These are phyloP conservation scores for Vanacampus margaritifer DNA, from an alignment of 2,113 vertebrate genomes.

Conservation along the genomic window DNA sequence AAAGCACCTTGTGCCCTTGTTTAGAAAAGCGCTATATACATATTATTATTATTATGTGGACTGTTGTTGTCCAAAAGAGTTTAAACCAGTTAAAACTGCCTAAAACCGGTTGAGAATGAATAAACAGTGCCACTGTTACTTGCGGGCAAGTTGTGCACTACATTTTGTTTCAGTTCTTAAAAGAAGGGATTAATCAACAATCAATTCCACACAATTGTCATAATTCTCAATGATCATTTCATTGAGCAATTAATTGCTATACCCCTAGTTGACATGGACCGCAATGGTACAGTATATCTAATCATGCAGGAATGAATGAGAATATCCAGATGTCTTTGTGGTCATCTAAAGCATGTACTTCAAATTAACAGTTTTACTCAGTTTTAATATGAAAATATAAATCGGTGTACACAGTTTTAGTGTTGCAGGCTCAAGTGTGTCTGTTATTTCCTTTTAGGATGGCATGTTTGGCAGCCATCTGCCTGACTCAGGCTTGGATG, in stretches of 20 bases:
- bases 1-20: too few species aligned
- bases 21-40: too few species aligned
- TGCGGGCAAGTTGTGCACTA: too few species aligned
- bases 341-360: not conserved
- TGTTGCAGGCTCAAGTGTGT: not conserved
- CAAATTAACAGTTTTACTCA: not conserved
- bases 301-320: not conserved
- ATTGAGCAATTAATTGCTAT: not conserved
- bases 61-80: too few species aligned
- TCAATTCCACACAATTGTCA: not conserved
- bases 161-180: not conserved
- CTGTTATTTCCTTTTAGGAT: constrained; percentile 59
- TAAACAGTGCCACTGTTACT: too few species aligned
- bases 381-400: not conserved
- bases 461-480: constrained; percentile 79
- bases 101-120: too few species aligned
- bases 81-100: too few species aligned
- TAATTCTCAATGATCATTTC: not conserved
- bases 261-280: not conserved
- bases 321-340: not conserved
- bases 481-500: constrained; percentile 85
- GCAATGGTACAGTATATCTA: not conserved
- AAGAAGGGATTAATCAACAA: not conserved
- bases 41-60: too few species aligned
- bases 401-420: not conserved